Base-by-base conservation (phyloP, 2,888 invertebrate species). In the Polietes domitor region DNA sequence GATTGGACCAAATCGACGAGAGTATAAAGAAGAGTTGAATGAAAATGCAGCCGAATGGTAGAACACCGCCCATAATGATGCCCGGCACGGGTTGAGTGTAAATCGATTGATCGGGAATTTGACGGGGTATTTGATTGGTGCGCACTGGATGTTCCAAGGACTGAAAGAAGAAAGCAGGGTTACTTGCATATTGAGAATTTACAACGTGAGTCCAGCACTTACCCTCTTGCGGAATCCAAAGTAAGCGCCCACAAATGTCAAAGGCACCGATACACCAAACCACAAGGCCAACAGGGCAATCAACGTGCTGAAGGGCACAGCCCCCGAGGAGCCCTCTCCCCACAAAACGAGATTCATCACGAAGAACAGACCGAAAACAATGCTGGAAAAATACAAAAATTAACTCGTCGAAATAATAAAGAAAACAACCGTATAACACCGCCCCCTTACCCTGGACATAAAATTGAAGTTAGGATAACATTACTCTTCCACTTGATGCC, bases 401-500 rank as follows among this genome's bases (percentile, higher is more conserved):
- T n/a, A n/a, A n/a, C n/a, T n/a, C n/a, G n/a, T n/a, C n/a, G n/a
- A n/a, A n/a, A n/a, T n/a, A n/a, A n/a, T n/a, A n/a, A n/a, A n/a
- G n/a, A n/a, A n/a, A n/a, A n/a, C n/a, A 74, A 32, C 12, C 32
- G n/a, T 24, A 4, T 32, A 70, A 43, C 4, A 12, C 3, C 6
- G 19, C 0, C 3, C 15, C 86, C 94, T 93, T 93, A 98, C 98
- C 99, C 99, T 0, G 99, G 99, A 90, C 98, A 97, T 15, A 99
- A 94, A 95, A 98, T 97, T 5, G 99, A 98, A 0, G 99, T 99
- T 43, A 99, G 94, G 77, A 99, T 93, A 0, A 99, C 98, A 93
- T 99, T 99, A 81, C 97, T 97, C 93, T 99, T 99, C 99, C 99
- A 99, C 90, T 98, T 97, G 86, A 99, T 96, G 0, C 99, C 99